Evolutionary conservation across 1,140 invertebrate species (phyloP), one percentile per base, ranked within the genome.

Genomic region (Panagrolaimus sp.): DNA sequence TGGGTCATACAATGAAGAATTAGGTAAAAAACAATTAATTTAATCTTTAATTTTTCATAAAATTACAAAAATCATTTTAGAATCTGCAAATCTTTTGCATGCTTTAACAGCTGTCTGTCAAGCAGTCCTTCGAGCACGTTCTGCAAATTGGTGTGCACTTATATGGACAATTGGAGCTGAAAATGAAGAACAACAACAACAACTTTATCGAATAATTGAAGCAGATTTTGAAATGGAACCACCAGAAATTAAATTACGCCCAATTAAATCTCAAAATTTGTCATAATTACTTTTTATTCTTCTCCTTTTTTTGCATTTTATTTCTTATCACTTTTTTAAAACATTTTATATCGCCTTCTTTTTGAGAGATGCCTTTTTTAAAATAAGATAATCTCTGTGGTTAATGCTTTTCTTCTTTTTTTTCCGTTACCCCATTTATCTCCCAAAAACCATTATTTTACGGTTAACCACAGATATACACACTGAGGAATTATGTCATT

Each of bases 131-230:
- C 69, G 81, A 46, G 78, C 76, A 17, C 72, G 80, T 65, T 69
- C 70, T 69, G 79, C 77, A 62, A 82, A 83, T 67, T 82, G 81
- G 79, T 82, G 78, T 65, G 76, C 79, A 10, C 72, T 82, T 15
- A 74, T 83, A 26, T 75, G 73, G 65, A 82, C 80, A 21, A 67
- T 82, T 26, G 76, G 78, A 26, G 43, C 65, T 26, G 74, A 79
- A 62, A 62, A 74, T 21, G 45, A 71, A 14, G 63, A 32, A 12
- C 81, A 82, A 68, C 52, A 68, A 44, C 58, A 24, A 46, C 69
- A 78, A 45, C 46, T 82, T 44, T 63, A 77, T 62, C 63, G 68
- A 17, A 73, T 82, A 43, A 68, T 75, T 28, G 46, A 47, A 10
- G 43, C 67, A 26, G 71, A 83, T 63, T 82, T 67, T 65, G 71